These are phyloP conservation scores for Poeciliopsis turneri DNA, from an alignment of 2,797 vertebrate species.

Conservation along the genomic window DNA sequence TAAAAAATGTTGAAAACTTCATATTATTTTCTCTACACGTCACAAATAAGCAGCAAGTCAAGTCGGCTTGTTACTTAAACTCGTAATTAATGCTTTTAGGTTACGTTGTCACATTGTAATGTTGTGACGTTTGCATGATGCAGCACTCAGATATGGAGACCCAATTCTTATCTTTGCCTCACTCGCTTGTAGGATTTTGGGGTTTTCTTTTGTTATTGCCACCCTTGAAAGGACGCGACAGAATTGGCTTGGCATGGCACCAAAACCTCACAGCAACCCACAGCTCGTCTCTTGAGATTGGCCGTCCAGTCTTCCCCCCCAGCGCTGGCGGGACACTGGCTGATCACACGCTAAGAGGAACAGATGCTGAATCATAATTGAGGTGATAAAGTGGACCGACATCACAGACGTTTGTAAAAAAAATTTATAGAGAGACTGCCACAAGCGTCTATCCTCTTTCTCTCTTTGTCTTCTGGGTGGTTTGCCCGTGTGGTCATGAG, in stretches of 20 bases:
- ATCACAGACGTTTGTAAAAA: constrained; percentile 22
- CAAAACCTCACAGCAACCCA: constrained; percentile 68
- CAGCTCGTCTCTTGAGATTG: constrained; percentile 54
- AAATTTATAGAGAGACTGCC: constrained; percentile 10
- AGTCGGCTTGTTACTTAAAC: neutral
- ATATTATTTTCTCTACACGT: neutral
- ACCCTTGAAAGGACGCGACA: constrained; percentile 74
- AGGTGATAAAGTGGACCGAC: constrained; percentile 54
- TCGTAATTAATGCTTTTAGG: neutral
- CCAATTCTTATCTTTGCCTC: constrained; percentile 24
- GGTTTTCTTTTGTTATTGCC: constrained; percentile 69
- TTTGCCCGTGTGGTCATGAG: neutral
- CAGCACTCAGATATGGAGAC: neutral
- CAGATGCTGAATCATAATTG: constrained; percentile 78
- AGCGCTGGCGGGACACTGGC: constrained; percentile 20
- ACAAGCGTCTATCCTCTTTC: constrained; percentile 43
- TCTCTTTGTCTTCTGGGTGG: constrained; percentile 33
- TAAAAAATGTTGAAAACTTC: neutral
- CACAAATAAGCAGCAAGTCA: neutral
- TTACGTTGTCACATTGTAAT: neutral
- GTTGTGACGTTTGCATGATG: neutral
- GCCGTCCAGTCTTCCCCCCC: constrained; percentile 38
- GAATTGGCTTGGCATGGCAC: constrained; percentile 72
- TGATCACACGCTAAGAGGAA: constrained; percentile 63
- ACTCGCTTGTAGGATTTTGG: constrained; percentile 34